Evolutionary conservation across 2,113 vertebrate genomes (phyloP), one percentile per base, ranked within the genome.

Genomic region (Lepisosteus oculatus): DNA sequence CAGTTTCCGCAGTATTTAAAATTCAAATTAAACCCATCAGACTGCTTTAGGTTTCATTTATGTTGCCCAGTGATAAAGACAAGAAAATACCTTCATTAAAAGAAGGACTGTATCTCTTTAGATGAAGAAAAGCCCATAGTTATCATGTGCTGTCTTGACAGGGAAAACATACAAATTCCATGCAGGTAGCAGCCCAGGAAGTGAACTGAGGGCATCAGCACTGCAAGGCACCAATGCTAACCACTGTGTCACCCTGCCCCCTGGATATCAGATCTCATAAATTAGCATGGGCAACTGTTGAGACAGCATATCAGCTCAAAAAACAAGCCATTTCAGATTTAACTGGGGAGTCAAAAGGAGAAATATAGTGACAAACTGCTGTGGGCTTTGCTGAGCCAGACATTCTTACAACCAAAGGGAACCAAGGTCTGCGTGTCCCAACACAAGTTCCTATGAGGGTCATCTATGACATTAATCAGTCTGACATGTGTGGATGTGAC

Each of bases 401-500:
- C 71, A 67, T 64, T 17, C 29, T 51, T 29, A 42, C 66, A 51
- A 65, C 17, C 71, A 67, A 61, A 14, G 11, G 55, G 17, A 67
- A n/a, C 55, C 14, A 17, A 67, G 67, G 11, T 61, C 42, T 47
- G 13, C 55, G 47, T 51, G 47, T 1, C 47, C 5, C 47, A 51
- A 5, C 47, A 6, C 47, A 51, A 51, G 47, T 12, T 57, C 8
- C 43, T 57, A 45, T 54, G 64, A 56, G 55, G n/a, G 51, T 55
- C 12, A 55, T 67, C 55, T 29, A 43, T 41, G 29, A 55, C 43
- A 6, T 43, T 51, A 67, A 65, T 72, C 64, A 61, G 43, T 59
- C 64, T 72, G 71, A 59, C 42, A 54, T 66, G n/a, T 67, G 63
- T 6, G 55, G 64, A 56, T 15, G 9, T 72, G 71, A 72, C 43